Evolutionary conservation across 2,888 invertebrate species (phyloP).

Genomic region (Rhagonycha lutea): DNA sequence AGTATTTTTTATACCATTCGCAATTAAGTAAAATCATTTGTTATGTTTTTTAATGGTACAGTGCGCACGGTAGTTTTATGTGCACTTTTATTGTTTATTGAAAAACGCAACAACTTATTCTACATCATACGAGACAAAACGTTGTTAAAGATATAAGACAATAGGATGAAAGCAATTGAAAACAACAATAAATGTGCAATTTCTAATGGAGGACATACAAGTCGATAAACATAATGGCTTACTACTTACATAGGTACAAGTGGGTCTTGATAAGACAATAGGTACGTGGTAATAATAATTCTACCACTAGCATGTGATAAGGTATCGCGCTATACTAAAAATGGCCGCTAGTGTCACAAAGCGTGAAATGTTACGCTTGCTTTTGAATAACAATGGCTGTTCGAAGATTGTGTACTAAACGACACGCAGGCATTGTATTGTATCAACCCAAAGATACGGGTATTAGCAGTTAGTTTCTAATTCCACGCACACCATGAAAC

Average conservation of each 20-base stretch:
- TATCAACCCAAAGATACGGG: slow-evolving; percentile 38
- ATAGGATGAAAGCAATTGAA: slow-evolving; percentile 2
- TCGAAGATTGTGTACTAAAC: slow-evolving; percentile 40
- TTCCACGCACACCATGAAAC: slow-evolving; percentile 33
- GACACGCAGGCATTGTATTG: slow-evolving; percentile 41
- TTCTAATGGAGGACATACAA: slow-evolving; percentile 17
- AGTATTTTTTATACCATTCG: background rate
- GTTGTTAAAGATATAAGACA: slow-evolving; percentile 9
- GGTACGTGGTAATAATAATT: slow-evolving; percentile 28
- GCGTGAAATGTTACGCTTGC: slow-evolving; percentile 53
- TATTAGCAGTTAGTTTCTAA: slow-evolving; percentile 37
- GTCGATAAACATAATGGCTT: slow-evolving; percentile 27
- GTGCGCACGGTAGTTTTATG: background rate
- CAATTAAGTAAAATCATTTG: background rate
- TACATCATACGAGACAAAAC: slow-evolving; percentile 30
- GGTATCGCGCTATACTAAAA: slow-evolving; percentile 43
- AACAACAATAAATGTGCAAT: slow-evolving; percentile 19
- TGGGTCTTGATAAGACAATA: slow-evolving; percentile 27
- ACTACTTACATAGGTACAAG: slow-evolving; percentile 12
- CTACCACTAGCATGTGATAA: slow-evolving; percentile 37
- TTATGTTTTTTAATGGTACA: background rate
- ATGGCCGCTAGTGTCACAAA: slow-evolving; percentile 52
- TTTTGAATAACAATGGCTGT: slow-evolving; percentile 52
- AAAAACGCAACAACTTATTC: slow-evolving; percentile 29
- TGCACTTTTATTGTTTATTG: background rate